Percentiles rank a stretch among this genome's conserved stretches.
These are phyloP conservation scores for Tragulus kanchil DNA, from an alignment of 2,113 vertebrate species.

Conservation along the genomic window DNA sequence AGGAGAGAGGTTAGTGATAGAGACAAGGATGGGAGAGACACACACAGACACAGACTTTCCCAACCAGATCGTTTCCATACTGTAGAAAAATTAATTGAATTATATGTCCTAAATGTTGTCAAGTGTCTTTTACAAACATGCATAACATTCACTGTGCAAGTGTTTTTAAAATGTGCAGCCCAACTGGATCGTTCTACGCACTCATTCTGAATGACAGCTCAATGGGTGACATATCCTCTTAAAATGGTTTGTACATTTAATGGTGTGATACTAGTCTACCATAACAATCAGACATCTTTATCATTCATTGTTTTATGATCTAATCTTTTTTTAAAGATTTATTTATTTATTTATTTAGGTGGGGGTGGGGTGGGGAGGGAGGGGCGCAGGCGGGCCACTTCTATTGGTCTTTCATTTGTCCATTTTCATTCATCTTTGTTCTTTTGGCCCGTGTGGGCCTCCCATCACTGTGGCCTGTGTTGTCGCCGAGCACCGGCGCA, in stretches of 20 bases:
- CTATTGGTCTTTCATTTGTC: too few species aligned
- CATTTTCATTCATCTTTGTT: too few species aligned
- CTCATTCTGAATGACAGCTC: not conserved
- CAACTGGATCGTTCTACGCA: not conserved
- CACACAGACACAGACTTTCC: not conserved
- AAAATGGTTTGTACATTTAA: not conserved
- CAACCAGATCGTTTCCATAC: not conserved
- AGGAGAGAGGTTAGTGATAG: not conserved
- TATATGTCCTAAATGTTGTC: not conserved
- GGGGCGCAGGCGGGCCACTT: too few species aligned
- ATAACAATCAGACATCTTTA: not conserved
- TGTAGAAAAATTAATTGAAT: not conserved
- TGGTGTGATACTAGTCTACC: not conserved
- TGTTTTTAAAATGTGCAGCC: not conserved
- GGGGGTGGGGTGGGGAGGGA: too few species aligned
- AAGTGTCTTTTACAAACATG: not conserved
- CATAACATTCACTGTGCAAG: not conserved
- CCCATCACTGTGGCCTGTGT: too few species aligned
- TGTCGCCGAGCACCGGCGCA: too few species aligned
- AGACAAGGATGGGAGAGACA: not conserved
- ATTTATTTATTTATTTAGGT: too few species aligned
- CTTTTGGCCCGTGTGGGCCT: too few species aligned
- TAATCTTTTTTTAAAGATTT: too few species aligned
- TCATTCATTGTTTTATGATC: not conserved
- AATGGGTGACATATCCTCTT: not conserved